Conservation (phyloP, 2,113 vertebrate genomes). For the Tachuris rubrigastra region DNA sequence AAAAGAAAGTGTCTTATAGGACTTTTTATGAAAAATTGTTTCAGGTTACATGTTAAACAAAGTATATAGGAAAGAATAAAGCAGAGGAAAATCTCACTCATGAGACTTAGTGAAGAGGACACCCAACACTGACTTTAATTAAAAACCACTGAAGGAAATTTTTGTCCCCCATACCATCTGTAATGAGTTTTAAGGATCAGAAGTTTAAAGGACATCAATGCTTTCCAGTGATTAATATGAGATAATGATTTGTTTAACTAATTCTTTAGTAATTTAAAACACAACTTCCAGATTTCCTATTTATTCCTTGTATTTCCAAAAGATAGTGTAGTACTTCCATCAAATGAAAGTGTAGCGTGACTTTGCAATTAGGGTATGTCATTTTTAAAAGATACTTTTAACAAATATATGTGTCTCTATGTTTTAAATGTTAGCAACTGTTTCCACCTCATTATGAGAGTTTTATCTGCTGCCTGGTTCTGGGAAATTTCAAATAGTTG, state of each 20-base stretch:
- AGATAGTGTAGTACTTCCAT: not conserved
- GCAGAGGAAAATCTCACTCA: not conserved
- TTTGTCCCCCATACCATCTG: not conserved
- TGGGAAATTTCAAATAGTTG: not conserved
- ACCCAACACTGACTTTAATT: not conserved
- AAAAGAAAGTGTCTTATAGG: not conserved
- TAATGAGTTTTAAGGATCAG: not conserved
- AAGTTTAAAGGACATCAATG: conserved; percentile 5
- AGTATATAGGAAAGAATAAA: not conserved
- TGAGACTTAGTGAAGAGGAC: not conserved
- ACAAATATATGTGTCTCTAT: not conserved
- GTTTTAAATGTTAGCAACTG: not conserved
- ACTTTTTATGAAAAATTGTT: not conserved
- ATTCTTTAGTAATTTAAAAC: not conserved
- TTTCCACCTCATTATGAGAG: not conserved
- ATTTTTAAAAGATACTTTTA: not conserved
- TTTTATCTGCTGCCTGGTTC: not conserved
- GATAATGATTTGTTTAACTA: conserved; percentile 9
- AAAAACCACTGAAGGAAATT: not conserved
- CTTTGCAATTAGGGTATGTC: not conserved
- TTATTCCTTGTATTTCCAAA: not conserved
- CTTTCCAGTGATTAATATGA: not conserved
- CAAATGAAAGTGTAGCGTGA: not conserved
- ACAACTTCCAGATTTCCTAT: not conserved
- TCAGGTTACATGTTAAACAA: not conserved